Percentiles rank a stretch among this genome's conserved stretches.
Evolutionary conservation across 2,888 invertebrate species (phyloP).

Genomic region (Lepidochrysops patricia): DNA sequence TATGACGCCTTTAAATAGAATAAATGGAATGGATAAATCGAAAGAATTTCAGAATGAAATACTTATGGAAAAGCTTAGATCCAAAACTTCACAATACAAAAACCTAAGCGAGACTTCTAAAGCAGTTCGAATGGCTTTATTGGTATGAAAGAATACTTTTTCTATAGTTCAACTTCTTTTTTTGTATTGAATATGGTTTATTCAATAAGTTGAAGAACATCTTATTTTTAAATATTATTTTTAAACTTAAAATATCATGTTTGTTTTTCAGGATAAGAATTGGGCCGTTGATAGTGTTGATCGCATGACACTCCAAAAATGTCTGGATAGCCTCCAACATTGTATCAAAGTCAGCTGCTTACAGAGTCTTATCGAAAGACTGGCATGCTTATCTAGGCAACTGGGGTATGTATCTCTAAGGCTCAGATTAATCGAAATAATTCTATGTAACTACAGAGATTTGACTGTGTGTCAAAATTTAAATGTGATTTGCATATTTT

Average conservation of each 20-base stretch:
- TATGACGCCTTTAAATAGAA: slow-evolving; percentile 47
- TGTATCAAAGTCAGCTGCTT: slow-evolving; percentile 94
- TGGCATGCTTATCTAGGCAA: slow-evolving; percentile 93
- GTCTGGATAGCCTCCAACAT: slow-evolving; percentile 92
- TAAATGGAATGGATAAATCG: slow-evolving; percentile 56
- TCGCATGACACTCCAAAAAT: slow-evolving; percentile 89
- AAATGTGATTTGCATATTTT: no score
- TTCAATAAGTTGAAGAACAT: background rate
- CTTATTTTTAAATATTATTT: background rate
- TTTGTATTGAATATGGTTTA: background rate
- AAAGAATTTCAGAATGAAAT: slow-evolving; percentile 83
- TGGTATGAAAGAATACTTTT: slow-evolving; percentile 71
- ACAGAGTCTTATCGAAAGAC: slow-evolving; percentile 92
- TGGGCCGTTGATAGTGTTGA: slow-evolving; percentile 91
- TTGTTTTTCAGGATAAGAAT: slow-evolving; percentile 83
- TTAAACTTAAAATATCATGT: slow-evolving; percentile 8
- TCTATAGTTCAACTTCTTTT: background rate
- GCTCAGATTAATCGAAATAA: no score
- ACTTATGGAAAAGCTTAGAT: slow-evolving; percentile 92
- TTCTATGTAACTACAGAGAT: no score
- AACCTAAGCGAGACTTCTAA: slow-evolving; percentile 90
- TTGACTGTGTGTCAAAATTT: no score
- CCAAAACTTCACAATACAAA: slow-evolving; percentile 87
- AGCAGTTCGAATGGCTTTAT: slow-evolving; percentile 87
- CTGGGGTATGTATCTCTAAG: slow-evolving; percentile 80